Base-by-base conservation (phyloP, 2,888 invertebrate genomes). In the Euzophera pinguis region DNA sequence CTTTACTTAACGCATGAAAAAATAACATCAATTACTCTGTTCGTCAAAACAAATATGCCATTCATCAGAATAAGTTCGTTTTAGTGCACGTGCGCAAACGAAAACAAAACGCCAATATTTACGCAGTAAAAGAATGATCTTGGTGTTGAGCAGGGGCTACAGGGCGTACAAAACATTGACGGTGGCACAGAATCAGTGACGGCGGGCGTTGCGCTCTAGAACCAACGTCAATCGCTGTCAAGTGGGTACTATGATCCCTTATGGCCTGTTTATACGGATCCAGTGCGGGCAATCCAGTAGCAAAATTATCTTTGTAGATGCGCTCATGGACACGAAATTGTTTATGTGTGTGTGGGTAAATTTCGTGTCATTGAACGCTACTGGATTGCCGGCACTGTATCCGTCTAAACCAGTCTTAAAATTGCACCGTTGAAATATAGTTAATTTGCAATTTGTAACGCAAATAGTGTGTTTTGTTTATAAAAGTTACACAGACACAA, bases 51-150 rank as follows among this genome's bases (percentile, higher is more conserved):
- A 38, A 39, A 50, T 39, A 39, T 10, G 39, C 29, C 16, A 50
- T 41, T 32, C 16, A 41, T 39, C 38, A 50, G 12, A 27, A 14
- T 13, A 3, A 13, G 41, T 50, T 41, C 16, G 29, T 42, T 35
- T 39, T 39, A 51, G 41, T 50, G 51, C 17, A 53, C n/a, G 42
- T 53, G 42, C 54, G 41, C 53, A 60, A 53, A 57, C 62, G 62
- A 61, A 59, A 69, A 71, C 75, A 72, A 67, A 66, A 62, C 67
- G 67, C 75, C 73, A 65, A 88, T 89, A 90, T 81, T 90, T 90
- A 90, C 90, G 82, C 84, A 78, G 80, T 87, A 86, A 87, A 88
- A 89, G 78, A 71, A 88, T 70, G 86, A 87, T 76, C 78, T 79
- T 64, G 73, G 70, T 60, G 80, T 66, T 57, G 81, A 73, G 80